Base-by-base conservation (phyloP, 2,797 vertebrate genomes). In the Balearica regulorum region DNA sequence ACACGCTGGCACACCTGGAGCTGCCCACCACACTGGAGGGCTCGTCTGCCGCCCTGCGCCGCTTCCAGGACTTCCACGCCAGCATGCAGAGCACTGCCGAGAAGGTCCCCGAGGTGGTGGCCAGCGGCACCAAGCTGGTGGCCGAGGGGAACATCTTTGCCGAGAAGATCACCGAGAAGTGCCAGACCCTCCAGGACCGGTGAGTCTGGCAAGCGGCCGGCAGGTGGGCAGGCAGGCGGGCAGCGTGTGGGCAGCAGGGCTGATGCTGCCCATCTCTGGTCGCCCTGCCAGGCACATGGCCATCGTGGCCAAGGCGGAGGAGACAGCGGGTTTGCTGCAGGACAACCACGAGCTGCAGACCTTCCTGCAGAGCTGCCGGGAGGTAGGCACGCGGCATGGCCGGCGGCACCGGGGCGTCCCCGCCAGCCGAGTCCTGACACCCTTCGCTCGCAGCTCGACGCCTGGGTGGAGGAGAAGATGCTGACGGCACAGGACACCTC, bases 381-480 rank as follows among this genome's bases (percentile, higher is more conserved):
- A 99, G 98, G 99, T 99, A 94, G 91, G 96, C 6, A 35, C 3
- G 9, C 5, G 44, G 15, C 55, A 19, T 1, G 5, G 39, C 35
- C 1, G 18, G 17, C 5, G 60, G 57, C 4, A 2, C 26, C 0
- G 1, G 5, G 25, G 22, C 1, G 5, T 26, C 20, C n/a, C 49
- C 7, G 2, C n/a, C 0, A 1, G 66, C 70, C 5, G 0, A 82
- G 46, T 39, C 19, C 26, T 96, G 51, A 96, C 54, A 2, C 13
- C 5, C 1, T 3, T 72, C 53, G 48, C 55, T 96, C 46, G 21
- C 97, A 99, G 99, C 98, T 99, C 70, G 98, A 98, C 1, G 94
- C 99, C 41, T 99, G 99, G 99, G 99, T 99, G 98, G 99, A 99
- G 44, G 99, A 99, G 97, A 99, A 99, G 98, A 99, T 99, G 99